Conservation (phyloP, 30 jellyfish, hydroid and myxozoan species). For the Hydractinia echinata region DNA sequence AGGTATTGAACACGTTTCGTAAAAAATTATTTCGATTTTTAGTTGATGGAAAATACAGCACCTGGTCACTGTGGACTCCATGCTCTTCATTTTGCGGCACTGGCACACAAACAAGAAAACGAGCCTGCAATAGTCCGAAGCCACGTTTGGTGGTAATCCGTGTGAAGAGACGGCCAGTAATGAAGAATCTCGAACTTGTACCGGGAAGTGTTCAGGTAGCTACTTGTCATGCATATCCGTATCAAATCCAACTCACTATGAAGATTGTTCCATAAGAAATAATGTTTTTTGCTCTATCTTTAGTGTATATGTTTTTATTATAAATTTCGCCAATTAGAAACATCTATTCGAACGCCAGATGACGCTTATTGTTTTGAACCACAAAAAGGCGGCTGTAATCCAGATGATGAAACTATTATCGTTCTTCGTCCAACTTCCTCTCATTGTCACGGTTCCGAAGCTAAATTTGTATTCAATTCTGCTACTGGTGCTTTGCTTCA, state of each 20-base stretch:
- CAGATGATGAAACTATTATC: background rate
- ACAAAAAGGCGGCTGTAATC: background rate
- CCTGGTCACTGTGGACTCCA: constrained; percentile 78
- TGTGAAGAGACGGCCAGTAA: constrained; percentile 2
- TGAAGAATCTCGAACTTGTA: background rate
- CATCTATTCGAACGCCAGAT: background rate
- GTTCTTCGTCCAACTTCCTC: background rate
- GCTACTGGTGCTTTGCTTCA: background rate
- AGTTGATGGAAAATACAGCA: constrained; percentile 74
- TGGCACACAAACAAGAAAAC: constrained; percentile 43
- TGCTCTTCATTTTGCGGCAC: constrained; percentile 73
- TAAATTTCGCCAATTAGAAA: background rate
- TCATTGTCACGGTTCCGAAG: constrained; percentile 32
- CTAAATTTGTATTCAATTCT: constrained; percentile 32
- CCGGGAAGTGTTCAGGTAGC: constrained; percentile 24
- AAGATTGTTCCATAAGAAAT: too few relatives aligned
- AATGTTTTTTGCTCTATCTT: too few relatives aligned
- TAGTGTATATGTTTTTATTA: too few relatives aligned
- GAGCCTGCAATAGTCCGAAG: constrained; percentile 67
- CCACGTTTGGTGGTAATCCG: constrained; percentile 83
- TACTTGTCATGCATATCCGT: background rate
- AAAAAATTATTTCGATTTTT: background rate
- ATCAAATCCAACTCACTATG: background rate
- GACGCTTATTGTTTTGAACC: constrained; percentile 2
- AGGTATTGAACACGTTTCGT: too few relatives aligned